phyloP scores from a whole-genome alignment of 2,888 invertebrate species.

The Tromatobia lineatoria region DNA sequence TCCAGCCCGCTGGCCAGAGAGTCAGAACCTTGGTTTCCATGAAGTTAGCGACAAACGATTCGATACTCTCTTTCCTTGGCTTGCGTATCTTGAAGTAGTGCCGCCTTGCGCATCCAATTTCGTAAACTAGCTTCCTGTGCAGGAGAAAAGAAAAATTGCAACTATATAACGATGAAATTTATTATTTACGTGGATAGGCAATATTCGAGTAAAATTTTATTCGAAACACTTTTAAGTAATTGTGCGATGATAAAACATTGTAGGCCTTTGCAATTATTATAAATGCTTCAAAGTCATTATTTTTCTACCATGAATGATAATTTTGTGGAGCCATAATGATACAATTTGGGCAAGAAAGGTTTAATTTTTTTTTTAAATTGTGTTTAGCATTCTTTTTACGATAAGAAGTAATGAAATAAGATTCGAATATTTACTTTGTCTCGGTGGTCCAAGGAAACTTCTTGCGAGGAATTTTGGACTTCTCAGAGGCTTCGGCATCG shows the following conservation, averaged over 20 bases:
- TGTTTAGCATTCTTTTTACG: not conserved
- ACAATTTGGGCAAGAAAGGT: too few species aligned
- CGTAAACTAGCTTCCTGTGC: constrained; percentile 78
- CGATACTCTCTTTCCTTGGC: constrained; percentile 85
- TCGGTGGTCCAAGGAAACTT: constrained; percentile 91
- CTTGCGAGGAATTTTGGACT: constrained; percentile 89
- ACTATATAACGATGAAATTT: not conserved
- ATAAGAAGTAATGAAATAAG: not conserved
- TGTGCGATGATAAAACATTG: too few species aligned
- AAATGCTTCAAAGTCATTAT: too few species aligned
- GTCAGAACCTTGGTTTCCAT: constrained; percentile 88
- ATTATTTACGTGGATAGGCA: not conserved
- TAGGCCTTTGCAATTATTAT: too few species aligned
- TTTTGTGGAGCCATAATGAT: too few species aligned
- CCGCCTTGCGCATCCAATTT: constrained; percentile 79
- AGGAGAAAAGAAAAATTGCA: constrained; percentile 3
- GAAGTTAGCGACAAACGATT: constrained; percentile 87
- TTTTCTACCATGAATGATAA: too few species aligned
- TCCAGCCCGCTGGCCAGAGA: constrained; percentile 90
- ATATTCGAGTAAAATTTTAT: not conserved
- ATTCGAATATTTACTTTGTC: constrained; percentile 86
- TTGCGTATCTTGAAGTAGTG: constrained; percentile 85
- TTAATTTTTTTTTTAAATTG: too few species aligned
- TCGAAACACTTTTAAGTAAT: too few species aligned
- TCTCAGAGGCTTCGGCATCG: constrained; percentile 84